phyloP scores from a whole-genome alignment of 2,113 vertebrate species.

The Chamaea fasciata region DNA sequence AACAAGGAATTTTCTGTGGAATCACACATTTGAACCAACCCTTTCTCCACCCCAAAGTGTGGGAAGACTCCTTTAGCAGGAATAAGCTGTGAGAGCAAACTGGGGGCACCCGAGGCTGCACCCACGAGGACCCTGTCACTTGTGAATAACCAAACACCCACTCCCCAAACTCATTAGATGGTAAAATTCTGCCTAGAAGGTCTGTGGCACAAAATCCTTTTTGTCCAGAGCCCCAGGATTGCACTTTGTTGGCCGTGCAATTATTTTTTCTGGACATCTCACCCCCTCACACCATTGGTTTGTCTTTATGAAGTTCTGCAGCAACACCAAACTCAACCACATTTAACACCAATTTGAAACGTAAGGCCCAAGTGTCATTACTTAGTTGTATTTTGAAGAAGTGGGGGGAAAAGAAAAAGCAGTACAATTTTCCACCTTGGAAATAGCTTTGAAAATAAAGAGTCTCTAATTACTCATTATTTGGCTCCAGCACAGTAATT shows the following conservation, averaged over 20 bases:
- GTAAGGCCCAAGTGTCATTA: neutral
- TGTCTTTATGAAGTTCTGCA: neutral
- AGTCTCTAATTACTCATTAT: slow-evolving; percentile 37
- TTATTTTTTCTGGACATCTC: neutral
- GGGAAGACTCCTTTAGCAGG: neutral
- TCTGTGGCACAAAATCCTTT: neutral
- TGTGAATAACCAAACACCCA: neutral
- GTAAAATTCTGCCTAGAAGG: neutral
- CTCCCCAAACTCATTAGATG: neutral
- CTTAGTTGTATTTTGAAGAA: neutral
- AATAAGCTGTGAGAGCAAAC: neutral
- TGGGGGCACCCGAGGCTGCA: neutral
- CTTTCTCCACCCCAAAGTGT: neutral
- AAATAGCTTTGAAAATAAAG: slow-evolving; percentile 25
- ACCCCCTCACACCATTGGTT: neutral
- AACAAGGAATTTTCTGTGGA: neutral
- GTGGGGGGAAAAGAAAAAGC: neutral
- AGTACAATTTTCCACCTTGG: neutral
- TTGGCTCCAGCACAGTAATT: slow-evolving; percentile 26
- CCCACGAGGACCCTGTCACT: neutral
- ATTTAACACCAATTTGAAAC: neutral
- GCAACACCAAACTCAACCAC: neutral
- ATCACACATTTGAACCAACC: neutral
- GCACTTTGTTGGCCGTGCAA: neutral
- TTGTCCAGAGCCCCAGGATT: neutral